Percentiles rank a stretch among this genome's conserved stretches.
Evolutionary conservation across 2,888 invertebrate genomes (phyloP).

Genomic region (Autographa gamma): DNA sequence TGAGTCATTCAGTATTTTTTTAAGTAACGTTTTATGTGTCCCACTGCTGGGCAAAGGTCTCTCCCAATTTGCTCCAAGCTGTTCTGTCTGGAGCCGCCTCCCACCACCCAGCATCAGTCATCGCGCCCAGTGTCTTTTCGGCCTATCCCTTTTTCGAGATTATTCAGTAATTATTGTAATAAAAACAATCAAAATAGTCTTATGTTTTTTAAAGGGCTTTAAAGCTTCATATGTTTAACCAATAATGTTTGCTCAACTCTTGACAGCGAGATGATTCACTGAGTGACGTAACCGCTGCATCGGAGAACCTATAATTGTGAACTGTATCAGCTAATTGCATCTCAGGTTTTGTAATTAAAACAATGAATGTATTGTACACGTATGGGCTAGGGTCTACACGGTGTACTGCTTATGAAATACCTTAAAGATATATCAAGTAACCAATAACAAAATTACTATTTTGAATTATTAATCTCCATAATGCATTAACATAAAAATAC

Average conservation of each 20-base stretch:
- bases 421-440: neutral
- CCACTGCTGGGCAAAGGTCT: no score
- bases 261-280: slow-evolving; percentile 43
- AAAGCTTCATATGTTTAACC: slow-evolving; percentile 19
- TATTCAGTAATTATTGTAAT: neutral
- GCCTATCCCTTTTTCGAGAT: no score
- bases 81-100: no score
- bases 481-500: no score
- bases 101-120: no score
- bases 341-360: slow-evolving; percentile 59
- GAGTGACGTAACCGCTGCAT: slow-evolving; percentile 48
- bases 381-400: slow-evolving; percentile 6
- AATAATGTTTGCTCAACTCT: slow-evolving; percentile 24
- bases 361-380: slow-evolving; percentile 56
- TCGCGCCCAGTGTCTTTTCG: no score
- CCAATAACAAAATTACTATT: no score
- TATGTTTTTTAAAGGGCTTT: neutral
- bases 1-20: no score
- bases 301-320: slow-evolving; percentile 41
- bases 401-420: no score
- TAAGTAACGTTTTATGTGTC: no score
- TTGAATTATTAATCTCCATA: no score
- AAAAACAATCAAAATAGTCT: neutral
- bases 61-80: no score
- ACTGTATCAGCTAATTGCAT: slow-evolving; percentile 56